Evolutionary conservation across 2,888 invertebrate species (phyloP).

Genomic region (Opisthograptis luteolata): DNA sequence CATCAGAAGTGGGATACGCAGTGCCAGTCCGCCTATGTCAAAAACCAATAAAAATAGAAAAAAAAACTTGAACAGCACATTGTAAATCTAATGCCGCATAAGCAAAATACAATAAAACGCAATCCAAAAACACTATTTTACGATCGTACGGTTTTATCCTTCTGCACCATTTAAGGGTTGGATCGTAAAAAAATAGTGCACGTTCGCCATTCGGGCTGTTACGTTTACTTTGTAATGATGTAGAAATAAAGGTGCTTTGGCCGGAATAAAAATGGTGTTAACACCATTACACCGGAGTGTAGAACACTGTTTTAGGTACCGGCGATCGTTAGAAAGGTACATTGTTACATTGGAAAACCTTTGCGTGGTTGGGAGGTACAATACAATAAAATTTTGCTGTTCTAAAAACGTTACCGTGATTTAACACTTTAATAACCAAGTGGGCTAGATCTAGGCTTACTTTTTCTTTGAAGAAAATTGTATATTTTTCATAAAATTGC

Average conservation of each 20-base stretch:
- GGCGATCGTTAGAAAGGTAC: background rate
- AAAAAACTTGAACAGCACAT: constrained; percentile 19
- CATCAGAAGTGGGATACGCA: background rate
- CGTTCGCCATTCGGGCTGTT: constrained; percentile 25
- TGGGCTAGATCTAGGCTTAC: no score
- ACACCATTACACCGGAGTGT: background rate
- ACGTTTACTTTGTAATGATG: constrained; percentile 26
- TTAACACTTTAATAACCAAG: no score
- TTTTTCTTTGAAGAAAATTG: no score
- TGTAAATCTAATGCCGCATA: constrained; percentile 32
- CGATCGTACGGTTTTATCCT: constrained; percentile 33
- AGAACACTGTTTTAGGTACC: background rate
- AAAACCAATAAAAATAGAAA: constrained; percentile 24
- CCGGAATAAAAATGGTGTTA: constrained; percentile 11
- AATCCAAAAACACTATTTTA: constrained; percentile 38
- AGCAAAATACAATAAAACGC: constrained; percentile 34
- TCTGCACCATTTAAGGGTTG: constrained; percentile 36
- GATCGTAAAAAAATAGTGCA: constrained; percentile 31
- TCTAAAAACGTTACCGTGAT: no score
- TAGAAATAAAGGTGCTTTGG: constrained; percentile 15
- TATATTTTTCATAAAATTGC: no score
- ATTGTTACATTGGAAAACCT: background rate
- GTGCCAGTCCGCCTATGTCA: background rate
- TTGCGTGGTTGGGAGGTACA: no score
- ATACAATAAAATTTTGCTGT: no score